Evolutionary conservation across 2,113 vertebrate genomes (phyloP).

Genomic region (Psittacara wagleri): DNA sequence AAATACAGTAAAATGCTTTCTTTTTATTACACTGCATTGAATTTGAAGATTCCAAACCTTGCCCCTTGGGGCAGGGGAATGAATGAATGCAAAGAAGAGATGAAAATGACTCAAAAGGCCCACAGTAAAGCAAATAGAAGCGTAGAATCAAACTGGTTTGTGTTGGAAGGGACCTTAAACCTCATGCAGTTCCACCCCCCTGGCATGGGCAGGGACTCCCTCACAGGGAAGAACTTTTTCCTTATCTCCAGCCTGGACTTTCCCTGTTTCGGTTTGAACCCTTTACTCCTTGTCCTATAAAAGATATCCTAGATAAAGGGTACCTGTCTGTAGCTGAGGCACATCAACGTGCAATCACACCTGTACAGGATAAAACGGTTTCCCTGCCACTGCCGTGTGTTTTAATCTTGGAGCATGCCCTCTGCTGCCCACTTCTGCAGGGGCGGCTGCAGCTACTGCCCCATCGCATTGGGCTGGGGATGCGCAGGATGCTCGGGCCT

Average conservation of each 20-base stretch:
- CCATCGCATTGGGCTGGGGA: rapidly evolving
- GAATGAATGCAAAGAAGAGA: background rate
- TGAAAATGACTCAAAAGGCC: background rate
- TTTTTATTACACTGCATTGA: background rate
- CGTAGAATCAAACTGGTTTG: background rate
- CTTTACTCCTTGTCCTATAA: background rate
- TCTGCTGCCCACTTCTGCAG: background rate
- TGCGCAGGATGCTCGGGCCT: rapidly evolving
- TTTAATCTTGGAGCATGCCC: background rate
- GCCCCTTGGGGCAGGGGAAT: background rate
- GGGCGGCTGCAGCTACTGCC: constrained; percentile 37
- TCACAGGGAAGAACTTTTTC: background rate
- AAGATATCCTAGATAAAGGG: background rate
- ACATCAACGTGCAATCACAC: rapidly evolving
- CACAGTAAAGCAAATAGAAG: background rate
- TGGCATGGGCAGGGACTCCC: background rate
- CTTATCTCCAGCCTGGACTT: background rate
- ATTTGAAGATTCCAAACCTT: background rate
- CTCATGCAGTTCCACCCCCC: background rate
- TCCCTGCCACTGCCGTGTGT: background rate
- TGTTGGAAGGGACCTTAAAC: background rate
- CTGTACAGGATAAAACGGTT: background rate
- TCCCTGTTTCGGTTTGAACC: background rate
- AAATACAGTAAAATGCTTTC: background rate
- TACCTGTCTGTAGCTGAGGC: background rate